phyloP scores from a whole-genome alignment of 1,140 invertebrate species.

The silkworm (Bombyx mori) region DNA sequence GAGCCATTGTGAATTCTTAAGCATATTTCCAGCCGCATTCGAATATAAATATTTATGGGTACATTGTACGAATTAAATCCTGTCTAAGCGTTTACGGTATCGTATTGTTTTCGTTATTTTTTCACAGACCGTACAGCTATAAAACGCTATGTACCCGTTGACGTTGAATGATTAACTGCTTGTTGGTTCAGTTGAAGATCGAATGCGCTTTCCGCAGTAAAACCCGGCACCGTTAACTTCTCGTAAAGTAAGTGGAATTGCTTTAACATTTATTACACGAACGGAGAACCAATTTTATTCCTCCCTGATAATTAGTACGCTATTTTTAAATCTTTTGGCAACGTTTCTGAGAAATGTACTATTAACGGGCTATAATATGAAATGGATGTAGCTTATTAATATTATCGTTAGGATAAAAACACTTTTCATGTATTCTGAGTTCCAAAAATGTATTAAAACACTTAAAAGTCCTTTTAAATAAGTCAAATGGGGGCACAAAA shows the following conservation, averaged over 20 bases:
- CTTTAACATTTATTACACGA: constrained; percentile 8
- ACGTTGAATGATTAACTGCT: constrained; percentile 21
- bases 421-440: neutral
- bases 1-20: constrained; percentile 27
- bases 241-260: constrained; percentile 34
- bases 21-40: constrained; percentile 23
- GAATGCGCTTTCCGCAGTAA: constrained; percentile 9
- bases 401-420: neutral
- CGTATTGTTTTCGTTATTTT: constrained; percentile 24
- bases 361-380: too few relatives aligned
- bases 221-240: constrained; percentile 18
- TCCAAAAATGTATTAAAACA: neutral
- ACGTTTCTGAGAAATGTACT: too few relatives aligned
- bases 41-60: constrained; percentile 36
- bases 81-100: constrained; percentile 28
- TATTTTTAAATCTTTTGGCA: too few relatives aligned
- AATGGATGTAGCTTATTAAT: neutral
- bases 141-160: constrained; percentile 21
- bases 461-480: neutral
- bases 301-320: too few relatives aligned
- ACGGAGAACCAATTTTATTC: too few relatives aligned
- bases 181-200: constrained; percentile 14
- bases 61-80: constrained; percentile 33
- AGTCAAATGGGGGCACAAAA: neutral
- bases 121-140: constrained; percentile 21